Percentiles rank a stretch among this genome's conserved stretches.
phyloP scores from a whole-genome alignment of 2,888 invertebrate species.

The Eucera pruinosa region DNA sequence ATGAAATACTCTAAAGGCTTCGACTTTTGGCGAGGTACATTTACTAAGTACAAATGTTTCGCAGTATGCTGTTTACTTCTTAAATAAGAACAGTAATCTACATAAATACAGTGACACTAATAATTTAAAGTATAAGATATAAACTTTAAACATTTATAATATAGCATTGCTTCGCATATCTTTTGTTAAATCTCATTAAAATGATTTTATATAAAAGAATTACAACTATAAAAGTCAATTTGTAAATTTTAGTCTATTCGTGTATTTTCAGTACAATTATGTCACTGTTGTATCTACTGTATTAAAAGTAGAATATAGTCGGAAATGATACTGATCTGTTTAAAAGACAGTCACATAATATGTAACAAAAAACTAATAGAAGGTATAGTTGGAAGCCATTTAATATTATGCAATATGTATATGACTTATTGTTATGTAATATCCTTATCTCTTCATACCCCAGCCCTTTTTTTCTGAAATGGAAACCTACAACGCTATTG shows the following conservation, averaged over 20 bases:
- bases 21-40: slow-evolving; percentile 53
- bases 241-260: too few species aligned
- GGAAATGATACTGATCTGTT: slow-evolving; percentile 21
- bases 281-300: slow-evolving; percentile 12
- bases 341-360: slow-evolving; percentile 26
- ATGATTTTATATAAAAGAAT: slow-evolving; percentile 6
- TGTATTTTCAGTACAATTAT: too few species aligned
- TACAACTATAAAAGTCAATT: slow-evolving; percentile 5
- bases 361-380: slow-evolving; percentile 39
- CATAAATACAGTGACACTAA: slow-evolving; percentile 37
- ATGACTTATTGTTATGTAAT: slow-evolving; percentile 51
- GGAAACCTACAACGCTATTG: slow-evolving; percentile 12
- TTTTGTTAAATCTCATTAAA: background rate
- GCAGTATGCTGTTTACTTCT: slow-evolving; percentile 19
- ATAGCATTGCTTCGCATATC: slow-evolving; percentile 16
- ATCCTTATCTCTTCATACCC: slow-evolving; percentile 40
- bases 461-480: slow-evolving; percentile 25
- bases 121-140: slow-evolving; percentile 34
- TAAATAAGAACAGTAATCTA: slow-evolving; percentile 40
- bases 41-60: slow-evolving; percentile 69
- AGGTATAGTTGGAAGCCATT: slow-evolving; percentile 64
- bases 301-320: slow-evolving; percentile 11
- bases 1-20: slow-evolving; percentile 28
- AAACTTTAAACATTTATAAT: slow-evolving; percentile 42
- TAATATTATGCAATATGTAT: slow-evolving; percentile 54